Percentiles rank a stretch among this genome's conserved stretches.
Evolutionary conservation across 2,888 invertebrate genomes (phyloP).

Genomic region (Ophion costatus): DNA sequence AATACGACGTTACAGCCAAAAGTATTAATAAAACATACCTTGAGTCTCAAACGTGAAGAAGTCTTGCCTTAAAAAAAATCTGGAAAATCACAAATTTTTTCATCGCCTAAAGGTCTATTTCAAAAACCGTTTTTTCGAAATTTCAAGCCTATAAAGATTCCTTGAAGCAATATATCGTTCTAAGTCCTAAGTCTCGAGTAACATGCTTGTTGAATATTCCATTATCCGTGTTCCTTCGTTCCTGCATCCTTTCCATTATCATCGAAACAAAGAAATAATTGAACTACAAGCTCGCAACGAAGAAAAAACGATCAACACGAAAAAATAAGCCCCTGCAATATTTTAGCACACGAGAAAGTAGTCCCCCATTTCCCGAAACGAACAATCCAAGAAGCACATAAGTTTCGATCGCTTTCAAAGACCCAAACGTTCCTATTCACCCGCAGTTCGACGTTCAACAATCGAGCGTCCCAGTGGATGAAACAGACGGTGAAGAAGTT

Average conservation of each 20-base stretch:
- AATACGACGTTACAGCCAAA: no score
- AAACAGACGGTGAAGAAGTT: constrained; percentile 59
- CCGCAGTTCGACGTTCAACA: constrained; percentile 7
- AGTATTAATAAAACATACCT: no score
- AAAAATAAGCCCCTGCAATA: not conserved
- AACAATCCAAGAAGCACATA: not conserved
- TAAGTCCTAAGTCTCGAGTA: no score
- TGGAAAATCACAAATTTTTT: no score
- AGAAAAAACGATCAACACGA: not conserved
- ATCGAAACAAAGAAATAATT: not conserved
- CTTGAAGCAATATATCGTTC: no score
- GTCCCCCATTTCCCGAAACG: not conserved
- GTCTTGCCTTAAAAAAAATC: no score
- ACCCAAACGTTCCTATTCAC: not conserved
- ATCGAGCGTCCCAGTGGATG: constrained; percentile 23
- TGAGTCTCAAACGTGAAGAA: no score
- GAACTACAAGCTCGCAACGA: not conserved
- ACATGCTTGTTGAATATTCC: no score
- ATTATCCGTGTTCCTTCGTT: no score
- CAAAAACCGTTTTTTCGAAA: no score
- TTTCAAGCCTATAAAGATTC: no score
- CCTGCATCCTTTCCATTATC: not conserved
- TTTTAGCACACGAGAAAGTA: not conserved
- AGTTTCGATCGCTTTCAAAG: not conserved
- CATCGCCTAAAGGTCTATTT: no score